phyloP scores from a whole-genome alignment of 2,113 vertebrate genomes.

The Todiramphus chloris region DNA sequence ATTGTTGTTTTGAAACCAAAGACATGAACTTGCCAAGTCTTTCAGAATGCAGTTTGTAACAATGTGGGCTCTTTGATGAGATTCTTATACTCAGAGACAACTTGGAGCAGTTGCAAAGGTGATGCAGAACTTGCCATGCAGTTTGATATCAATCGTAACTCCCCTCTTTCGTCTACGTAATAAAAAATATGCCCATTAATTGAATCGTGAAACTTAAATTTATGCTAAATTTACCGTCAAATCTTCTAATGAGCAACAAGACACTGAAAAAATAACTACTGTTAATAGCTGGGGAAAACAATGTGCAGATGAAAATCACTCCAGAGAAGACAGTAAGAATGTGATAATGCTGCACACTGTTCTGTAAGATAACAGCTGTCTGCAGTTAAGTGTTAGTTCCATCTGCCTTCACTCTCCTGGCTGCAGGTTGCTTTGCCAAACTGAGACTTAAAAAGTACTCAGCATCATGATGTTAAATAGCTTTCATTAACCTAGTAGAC shows the following conservation, averaged over 20 bases:
- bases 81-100: not conserved
- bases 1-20: not conserved
- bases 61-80: not conserved
- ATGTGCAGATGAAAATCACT: not conserved
- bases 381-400: slow-evolving; percentile 17
- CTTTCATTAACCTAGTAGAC: slow-evolving; percentile 32
- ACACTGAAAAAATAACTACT: not conserved
- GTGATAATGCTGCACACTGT: not conserved
- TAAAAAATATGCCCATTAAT: not conserved
- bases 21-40: not conserved
- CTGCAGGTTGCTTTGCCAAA: slow-evolving; percentile 7
- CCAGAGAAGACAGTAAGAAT: not conserved
- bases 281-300: too few relatives aligned
- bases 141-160: not conserved
- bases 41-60: not conserved
- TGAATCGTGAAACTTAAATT: too few relatives aligned
- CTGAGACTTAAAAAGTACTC: not conserved
- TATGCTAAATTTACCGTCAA: too few relatives aligned
- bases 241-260: not conserved
- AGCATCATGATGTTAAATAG: slow-evolving; percentile 1
- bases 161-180: not conserved
- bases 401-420: not conserved
- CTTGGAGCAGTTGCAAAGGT: not conserved
- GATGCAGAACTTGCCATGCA: not conserved
- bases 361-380: not conserved